phyloP scores from a whole-genome alignment of 2,888 invertebrate species.

The Leptogaster cylindrica region DNA sequence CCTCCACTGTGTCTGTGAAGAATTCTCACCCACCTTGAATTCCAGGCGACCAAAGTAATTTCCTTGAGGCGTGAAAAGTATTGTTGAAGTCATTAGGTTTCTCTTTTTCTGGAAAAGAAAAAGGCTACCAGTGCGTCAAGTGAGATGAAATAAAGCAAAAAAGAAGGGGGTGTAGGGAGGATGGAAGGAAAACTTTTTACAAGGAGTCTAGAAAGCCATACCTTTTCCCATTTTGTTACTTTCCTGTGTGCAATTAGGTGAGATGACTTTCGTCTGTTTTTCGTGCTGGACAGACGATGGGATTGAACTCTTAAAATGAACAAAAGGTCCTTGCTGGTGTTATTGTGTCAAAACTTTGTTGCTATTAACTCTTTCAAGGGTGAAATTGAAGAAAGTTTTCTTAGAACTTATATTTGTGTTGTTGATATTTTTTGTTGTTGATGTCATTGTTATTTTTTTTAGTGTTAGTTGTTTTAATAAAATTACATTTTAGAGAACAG shows the following conservation, averaged over 20 bases:
- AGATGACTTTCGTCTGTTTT: constrained; percentile 45
- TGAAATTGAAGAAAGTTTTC: constrained; percentile 44
- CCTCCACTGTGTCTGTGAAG: neutral
- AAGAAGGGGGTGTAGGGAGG: too few relatives aligned
- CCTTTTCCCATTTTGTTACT: constrained; percentile 44
- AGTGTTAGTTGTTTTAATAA: too few relatives aligned
- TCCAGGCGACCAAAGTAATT: constrained; percentile 45
- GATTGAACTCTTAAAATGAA: constrained; percentile 41
- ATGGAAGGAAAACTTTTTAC: constrained; percentile 45
- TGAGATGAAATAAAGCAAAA: constrained; percentile 32
- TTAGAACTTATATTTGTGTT: too few relatives aligned
- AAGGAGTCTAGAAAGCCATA: constrained; percentile 42
- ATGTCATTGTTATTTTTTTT: too few relatives aligned
- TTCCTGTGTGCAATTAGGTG: constrained; percentile 47
- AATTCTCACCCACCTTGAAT: constrained; percentile 15
- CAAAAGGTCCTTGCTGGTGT: constrained; percentile 37
- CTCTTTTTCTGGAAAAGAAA: constrained; percentile 34
- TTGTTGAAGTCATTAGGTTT: constrained; percentile 46
- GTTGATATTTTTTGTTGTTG: too few relatives aligned
- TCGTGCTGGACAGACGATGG: constrained; percentile 24
- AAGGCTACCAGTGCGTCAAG: constrained; percentile 3
- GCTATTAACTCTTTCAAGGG: constrained; percentile 44
- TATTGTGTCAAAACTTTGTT: constrained; percentile 46
- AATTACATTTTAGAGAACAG: too few relatives aligned
- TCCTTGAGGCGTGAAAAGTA: constrained; percentile 46